phyloP scores from a whole-genome alignment of 2,797 vertebrate species.

The Danio albolineatus region DNA sequence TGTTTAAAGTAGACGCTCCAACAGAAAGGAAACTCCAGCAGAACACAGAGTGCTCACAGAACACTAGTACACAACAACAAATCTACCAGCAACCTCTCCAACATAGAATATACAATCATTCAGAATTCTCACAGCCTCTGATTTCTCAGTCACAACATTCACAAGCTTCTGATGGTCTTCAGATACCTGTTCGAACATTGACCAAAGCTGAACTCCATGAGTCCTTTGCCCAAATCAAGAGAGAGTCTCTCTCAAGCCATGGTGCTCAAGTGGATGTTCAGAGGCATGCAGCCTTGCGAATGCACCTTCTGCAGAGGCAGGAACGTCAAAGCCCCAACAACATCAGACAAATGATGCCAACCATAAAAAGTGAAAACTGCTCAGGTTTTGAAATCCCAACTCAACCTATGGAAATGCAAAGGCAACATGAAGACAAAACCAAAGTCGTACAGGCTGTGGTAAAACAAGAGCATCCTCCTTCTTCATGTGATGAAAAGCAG shows the following conservation, averaged over 20 bases:
- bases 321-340: slow-evolving; percentile 81
- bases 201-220: slow-evolving; percentile 75
- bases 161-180: slow-evolving; percentile 77
- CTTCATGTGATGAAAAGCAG: slow-evolving; percentile 69
- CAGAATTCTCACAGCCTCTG: slow-evolving; percentile 71
- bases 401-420: slow-evolving; percentile 60
- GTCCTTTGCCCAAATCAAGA: slow-evolving; percentile 75
- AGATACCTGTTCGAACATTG: slow-evolving; percentile 69
- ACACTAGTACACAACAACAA: slow-evolving; percentile 79
- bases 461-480: slow-evolving; percentile 66
- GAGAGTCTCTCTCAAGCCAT: slow-evolving; percentile 72
- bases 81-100: slow-evolving; percentile 74
- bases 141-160: slow-evolving; percentile 74
- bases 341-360: slow-evolving; percentile 69
- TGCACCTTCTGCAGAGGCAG: slow-evolving; percentile 90
- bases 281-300: slow-evolving; percentile 89
- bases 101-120: slow-evolving; percentile 71
- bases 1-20: slow-evolving; percentile 65
- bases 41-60: slow-evolving; percentile 77
- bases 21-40: slow-evolving; percentile 29
- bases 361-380: slow-evolving; percentile 86
- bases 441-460: slow-evolving; percentile 67
- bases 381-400: slow-evolving; percentile 76
- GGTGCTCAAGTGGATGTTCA: slow-evolving; percentile 82
- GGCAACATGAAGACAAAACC: slow-evolving; percentile 71